Evolutionary conservation across 2,888 invertebrate species (phyloP).

Genomic region (Pandemis corylana): DNA sequence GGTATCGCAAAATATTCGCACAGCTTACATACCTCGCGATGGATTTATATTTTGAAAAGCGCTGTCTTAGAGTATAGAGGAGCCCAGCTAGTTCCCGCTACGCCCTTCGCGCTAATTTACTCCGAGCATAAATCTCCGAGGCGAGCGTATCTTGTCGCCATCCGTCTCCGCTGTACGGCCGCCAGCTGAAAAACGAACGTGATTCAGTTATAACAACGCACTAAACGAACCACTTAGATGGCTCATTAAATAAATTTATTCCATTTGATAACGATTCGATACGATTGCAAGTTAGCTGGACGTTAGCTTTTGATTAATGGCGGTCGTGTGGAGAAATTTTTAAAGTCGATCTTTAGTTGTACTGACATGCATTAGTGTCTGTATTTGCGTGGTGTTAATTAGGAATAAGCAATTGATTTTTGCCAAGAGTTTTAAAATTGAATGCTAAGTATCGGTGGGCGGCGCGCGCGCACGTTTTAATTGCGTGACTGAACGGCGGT

Average conservation of each 20-base stretch:
- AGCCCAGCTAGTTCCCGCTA: conserved; percentile 47
- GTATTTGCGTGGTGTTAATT: conserved; percentile 53
- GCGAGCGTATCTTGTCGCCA: conserved; percentile 60
- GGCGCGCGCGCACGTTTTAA: conserved; percentile 55
- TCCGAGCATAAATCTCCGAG: conserved; percentile 63
- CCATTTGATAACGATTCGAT: conserved; percentile 74
- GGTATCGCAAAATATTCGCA: too few relatives aligned
- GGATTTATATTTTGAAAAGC: not conserved
- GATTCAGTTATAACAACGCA: conserved; percentile 76
- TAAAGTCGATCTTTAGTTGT: conserved; percentile 47
- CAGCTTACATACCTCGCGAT: too few relatives aligned
- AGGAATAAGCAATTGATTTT: conserved; percentile 60
- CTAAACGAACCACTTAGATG: conserved; percentile 72
- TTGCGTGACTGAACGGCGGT: conserved; percentile 73
- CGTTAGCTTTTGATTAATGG: conserved; percentile 64
- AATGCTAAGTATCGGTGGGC: conserved; percentile 51
- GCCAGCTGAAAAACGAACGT: conserved; percentile 74
- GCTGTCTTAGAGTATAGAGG: not conserved
- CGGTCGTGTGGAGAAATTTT: conserved; percentile 57
- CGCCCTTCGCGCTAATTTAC: conserved; percentile 69
- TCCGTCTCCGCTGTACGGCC: conserved; percentile 67
- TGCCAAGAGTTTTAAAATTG: conserved; percentile 58
- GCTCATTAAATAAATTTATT: conserved; percentile 78
- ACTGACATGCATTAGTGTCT: conserved; percentile 42
- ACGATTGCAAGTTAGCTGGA: conserved; percentile 70